Evolutionary conservation across 2,888 invertebrate species (phyloP).

Genomic region (Drosophila mercatorum): DNA sequence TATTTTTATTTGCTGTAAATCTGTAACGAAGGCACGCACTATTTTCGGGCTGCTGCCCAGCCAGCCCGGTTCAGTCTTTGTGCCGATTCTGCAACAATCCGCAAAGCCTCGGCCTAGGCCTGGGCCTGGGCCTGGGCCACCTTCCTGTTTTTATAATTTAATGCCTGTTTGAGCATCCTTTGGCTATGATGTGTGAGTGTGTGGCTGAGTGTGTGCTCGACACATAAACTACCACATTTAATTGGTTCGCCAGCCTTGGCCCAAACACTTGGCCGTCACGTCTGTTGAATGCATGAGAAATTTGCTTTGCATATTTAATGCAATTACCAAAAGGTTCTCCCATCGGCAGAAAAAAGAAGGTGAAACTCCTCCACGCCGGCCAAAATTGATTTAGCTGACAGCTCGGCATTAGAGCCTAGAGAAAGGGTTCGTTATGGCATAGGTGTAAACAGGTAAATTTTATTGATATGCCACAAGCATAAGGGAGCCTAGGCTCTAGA

Average conservation of each 20-base stretch:
- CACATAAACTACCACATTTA: constrained; percentile 73
- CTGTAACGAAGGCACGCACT: constrained; percentile 76
- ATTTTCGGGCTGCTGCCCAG: constrained; percentile 46
- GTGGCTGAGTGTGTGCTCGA: constrained; percentile 23
- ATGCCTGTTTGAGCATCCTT: constrained; percentile 72
- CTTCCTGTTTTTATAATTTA: constrained; percentile 65
- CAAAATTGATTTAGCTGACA: constrained; percentile 69
- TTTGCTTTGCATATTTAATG: constrained; percentile 75
- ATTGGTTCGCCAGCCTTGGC: constrained; percentile 66
- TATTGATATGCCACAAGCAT: background rate
- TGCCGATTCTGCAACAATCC: constrained; percentile 67
- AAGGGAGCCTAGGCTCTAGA: background rate
- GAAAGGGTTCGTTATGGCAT: constrained; percentile 31
- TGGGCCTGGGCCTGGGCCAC: constrained; percentile 10
- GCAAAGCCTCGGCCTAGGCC: background rate
- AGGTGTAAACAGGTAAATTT: background rate
- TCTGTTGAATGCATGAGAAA: constrained; percentile 54
- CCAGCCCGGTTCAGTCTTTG: constrained; percentile 38
- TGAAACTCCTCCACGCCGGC: constrained; percentile 20
- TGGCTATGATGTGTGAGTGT: constrained; percentile 39
- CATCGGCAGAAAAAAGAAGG: constrained; percentile 24
- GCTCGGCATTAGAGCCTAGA: constrained; percentile 26
- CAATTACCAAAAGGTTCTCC: constrained; percentile 76
- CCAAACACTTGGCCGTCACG: constrained; percentile 48
- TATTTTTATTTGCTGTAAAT: constrained; percentile 68